Conservation (phyloP, 2,797 vertebrate species). For the Manis crassicaudata region DNA sequence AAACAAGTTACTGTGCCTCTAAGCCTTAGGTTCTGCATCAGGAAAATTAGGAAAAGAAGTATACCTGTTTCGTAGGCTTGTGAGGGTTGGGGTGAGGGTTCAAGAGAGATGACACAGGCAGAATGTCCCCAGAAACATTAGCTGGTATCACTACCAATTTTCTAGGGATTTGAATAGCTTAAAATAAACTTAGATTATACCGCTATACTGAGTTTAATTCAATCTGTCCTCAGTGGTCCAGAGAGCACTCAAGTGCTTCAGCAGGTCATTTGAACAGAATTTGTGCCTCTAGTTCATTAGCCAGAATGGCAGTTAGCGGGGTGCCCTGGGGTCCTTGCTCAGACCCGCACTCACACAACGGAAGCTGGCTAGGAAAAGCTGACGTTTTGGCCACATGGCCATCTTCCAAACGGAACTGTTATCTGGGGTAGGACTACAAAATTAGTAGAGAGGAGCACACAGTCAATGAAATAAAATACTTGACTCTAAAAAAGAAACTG, state of each 20-base stretch:
- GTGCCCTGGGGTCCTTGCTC: not conserved
- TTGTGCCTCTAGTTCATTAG: constrained; percentile 60
- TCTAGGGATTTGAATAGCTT: constrained; percentile 35
- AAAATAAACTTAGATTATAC: constrained; percentile 45
- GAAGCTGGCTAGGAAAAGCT: constrained; percentile 28
- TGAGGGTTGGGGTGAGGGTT: not conserved
- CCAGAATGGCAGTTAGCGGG: constrained; percentile 25
- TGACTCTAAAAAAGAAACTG: constrained; percentile 43
- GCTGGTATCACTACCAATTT: constrained; percentile 1
- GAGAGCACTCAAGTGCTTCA: constrained; percentile 39
- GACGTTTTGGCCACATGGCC: not conserved
- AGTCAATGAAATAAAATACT: constrained; percentile 42
- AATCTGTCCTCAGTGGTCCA: constrained; percentile 59
- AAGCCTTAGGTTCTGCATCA: not conserved
- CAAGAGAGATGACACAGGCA: not conserved
- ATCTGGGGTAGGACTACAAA: constrained; percentile 62
- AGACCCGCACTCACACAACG: not conserved
- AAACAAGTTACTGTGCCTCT: not conserved
- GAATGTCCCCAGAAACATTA: not conserved
- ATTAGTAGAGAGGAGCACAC: constrained; percentile 28
- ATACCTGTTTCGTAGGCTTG: not conserved
- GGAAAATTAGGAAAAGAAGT: not conserved
- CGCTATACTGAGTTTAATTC: constrained; percentile 25
- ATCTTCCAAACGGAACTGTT: constrained; percentile 28
- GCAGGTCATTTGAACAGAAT: constrained; percentile 49